Evolutionary conservation across 37 sponge, comb jelly and placozoan genomes (phyloP), one percentile per base, ranked within the genome.

Genomic region (Spongia lamella): DNA sequence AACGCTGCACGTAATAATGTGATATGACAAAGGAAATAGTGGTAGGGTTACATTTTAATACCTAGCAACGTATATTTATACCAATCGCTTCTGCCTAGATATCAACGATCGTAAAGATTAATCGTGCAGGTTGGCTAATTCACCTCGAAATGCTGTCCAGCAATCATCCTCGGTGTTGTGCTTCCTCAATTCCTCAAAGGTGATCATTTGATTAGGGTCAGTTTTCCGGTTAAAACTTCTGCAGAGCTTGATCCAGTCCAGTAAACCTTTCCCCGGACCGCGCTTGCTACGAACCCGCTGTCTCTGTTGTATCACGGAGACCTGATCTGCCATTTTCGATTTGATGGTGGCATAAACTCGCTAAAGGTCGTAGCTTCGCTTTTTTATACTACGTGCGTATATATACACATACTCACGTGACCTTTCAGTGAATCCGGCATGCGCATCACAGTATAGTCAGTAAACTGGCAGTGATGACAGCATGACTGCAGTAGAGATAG

Each of bases 71-170:
- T n/a, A n/a, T n/a, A n/a, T n/a, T n/a, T n/a, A n/a, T n/a, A n/a
- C n/a, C n/a, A n/a, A n/a, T n/a, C n/a, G n/a, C n/a, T n/a, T n/a
- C n/a, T n/a, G n/a, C n/a, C n/a, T n/a, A n/a, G n/a, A n/a, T n/a
- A n/a, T n/a, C n/a, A n/a, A n/a, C n/a, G n/a, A n/a, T n/a, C n/a
- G n/a, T n/a, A n/a, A n/a, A n/a, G n/a, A n/a, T n/a, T n/a, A n/a
- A n/a, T n/a, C n/a, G n/a, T n/a, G n/a, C n/a, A n/a, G n/a, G n/a
- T n/a, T n/a, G n/a, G n/a, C n/a, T n/a, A n/a, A n/a, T 77, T 58
- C 50, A 90, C 95, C 97, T 61, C 82, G 73, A 32, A 96, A 81
- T 47, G 87, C 88, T 11, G 93, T 97, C 97, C 97, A 97, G 35
- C 84, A 88, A 71, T 97, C 94, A 2, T 82, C 82, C 21, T 74